These are phyloP conservation scores for Phalacrocorax carbo DNA, from an alignment of 2,113 vertebrate genomes.

Conservation along the genomic window DNA sequence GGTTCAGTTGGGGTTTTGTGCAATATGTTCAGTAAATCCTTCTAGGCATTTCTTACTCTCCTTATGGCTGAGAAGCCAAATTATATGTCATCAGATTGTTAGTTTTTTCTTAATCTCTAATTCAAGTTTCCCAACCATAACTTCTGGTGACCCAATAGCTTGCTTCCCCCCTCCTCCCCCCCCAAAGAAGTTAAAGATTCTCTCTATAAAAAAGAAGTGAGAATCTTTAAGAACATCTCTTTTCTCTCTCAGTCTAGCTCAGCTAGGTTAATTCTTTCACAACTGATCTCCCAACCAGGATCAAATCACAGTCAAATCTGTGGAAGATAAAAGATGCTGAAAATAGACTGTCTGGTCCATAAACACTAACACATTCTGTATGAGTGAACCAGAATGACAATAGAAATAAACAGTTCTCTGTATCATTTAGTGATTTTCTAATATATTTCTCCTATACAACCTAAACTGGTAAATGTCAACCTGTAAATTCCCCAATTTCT, in stretches of 20 bases:
- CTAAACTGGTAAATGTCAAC: not conserved
- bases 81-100: not conserved
- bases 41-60: not conserved
- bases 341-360: not conserved
- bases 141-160: not conserved
- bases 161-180: not conserved
- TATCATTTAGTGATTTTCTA: not conserved
- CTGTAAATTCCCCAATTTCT: not conserved
- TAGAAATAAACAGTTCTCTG: not conserved
- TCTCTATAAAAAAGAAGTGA: not conserved
- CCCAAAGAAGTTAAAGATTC: not conserved
- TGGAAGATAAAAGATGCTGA: not conserved
- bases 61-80: not conserved
- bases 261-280: not conserved
- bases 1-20: not conserved
- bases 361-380: not conserved
- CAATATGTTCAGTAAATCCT: not conserved
- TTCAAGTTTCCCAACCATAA: not conserved
- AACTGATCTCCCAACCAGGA: not conserved
- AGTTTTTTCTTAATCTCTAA: not conserved
- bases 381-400: not conserved
- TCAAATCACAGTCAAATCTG: not conserved
- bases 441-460: not conserved
- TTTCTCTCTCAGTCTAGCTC: not conserved
- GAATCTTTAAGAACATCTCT: not conserved